phyloP scores from a whole-genome alignment of 2,797 vertebrate genomes.

The Okamejei kenojei region DNA sequence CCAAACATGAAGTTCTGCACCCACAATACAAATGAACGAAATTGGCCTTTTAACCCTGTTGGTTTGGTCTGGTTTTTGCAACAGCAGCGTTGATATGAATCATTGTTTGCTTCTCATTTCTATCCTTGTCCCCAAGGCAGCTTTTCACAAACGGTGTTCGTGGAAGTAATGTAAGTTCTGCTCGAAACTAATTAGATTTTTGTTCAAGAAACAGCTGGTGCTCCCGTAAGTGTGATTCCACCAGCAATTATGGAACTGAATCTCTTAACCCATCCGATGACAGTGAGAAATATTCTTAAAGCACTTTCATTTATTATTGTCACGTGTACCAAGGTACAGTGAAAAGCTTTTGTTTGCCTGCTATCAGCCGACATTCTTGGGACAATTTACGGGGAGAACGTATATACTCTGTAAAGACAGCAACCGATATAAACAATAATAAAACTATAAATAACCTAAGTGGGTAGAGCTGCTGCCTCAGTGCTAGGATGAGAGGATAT shows the following conservation, averaged over 20 bases:
- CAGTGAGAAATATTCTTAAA: neutral
- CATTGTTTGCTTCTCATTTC: neutral
- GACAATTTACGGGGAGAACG: no score
- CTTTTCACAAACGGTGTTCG: neutral
- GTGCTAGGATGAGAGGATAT: no score
- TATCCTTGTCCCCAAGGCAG: neutral
- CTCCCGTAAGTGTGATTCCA: neutral
- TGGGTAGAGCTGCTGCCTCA: no score
- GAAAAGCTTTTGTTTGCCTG: no score
- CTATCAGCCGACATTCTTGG: no score
- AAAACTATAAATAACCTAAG: no score
- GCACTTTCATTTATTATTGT: neutral
- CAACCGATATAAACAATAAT: no score
- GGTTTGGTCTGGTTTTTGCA: neutral
- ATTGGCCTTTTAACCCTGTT: neutral
- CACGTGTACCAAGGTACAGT: no score
- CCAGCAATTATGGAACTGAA: neutral
- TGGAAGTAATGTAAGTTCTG: neutral
- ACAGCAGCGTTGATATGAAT: neutral
- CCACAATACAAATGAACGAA: neutral
- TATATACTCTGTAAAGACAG: no score
- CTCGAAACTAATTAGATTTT: neutral
- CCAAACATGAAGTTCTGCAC: neutral
- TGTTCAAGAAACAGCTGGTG: neutral
- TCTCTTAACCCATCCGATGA: neutral